Percentiles rank a stretch among this genome's conserved stretches.
Conservation (phyloP, 2,113 vertebrate genomes). For the Sphyrna mokarran region DNA sequence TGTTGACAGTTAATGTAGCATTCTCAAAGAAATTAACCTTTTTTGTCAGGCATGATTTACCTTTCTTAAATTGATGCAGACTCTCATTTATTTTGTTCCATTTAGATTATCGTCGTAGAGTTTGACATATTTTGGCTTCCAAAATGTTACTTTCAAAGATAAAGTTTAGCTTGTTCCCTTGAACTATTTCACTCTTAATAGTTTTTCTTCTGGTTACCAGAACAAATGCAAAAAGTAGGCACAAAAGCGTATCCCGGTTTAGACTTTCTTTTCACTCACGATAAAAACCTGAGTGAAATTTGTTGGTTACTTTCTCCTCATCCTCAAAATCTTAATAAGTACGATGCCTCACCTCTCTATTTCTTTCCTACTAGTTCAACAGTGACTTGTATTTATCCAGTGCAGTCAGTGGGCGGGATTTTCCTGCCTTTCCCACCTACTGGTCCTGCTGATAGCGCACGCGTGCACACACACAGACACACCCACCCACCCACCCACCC, state of each 20-base stretch:
- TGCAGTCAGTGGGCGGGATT: neutral
- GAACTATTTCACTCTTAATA: neutral
- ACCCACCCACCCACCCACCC: too few relatives aligned
- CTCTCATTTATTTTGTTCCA: neutral
- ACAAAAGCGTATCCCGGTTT: neutral
- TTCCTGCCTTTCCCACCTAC: too few relatives aligned
- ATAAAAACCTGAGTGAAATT: neutral
- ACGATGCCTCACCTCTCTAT: neutral
- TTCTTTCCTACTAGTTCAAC: neutral
- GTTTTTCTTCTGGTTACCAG: neutral
- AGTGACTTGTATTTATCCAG: neutral
- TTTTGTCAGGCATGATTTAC: neutral
- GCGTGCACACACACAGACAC: too few relatives aligned
- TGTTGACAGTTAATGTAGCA: neutral
- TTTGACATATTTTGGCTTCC: neutral
- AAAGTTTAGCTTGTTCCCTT: neutral
- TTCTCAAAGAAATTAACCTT: neutral
- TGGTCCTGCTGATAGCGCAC: too few relatives aligned
- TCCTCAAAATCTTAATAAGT: neutral
- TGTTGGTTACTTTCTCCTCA: neutral
- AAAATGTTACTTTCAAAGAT: neutral
- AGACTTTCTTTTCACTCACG: neutral
- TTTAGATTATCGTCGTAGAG: neutral
- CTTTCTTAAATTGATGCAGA: neutral
- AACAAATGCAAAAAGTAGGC: neutral